Evolutionary conservation across 2,888 invertebrate species (phyloP), one percentile per base, ranked within the genome.

Genomic region (Dynastes hyllus): DNA sequence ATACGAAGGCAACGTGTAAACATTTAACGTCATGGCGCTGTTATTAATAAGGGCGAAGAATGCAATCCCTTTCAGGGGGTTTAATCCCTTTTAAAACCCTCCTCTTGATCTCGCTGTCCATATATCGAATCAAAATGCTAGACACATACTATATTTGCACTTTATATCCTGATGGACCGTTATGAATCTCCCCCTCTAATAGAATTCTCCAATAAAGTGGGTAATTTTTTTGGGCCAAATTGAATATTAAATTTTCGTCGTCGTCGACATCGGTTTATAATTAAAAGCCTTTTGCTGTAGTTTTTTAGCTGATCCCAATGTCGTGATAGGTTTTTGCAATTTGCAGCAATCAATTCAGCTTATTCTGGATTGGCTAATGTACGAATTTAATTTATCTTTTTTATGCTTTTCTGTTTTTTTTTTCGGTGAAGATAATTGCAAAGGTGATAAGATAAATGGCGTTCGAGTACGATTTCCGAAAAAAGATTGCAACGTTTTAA

Each of bases 111-210:
- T 55, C 55, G 32, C n/a, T n/a, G 13, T 73, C 58, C 58, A 61
- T 75, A 75, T n/a, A 61, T 61, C 66, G 73, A 78, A 78, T 78
- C 78, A 78, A 66, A 75, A 78, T 78, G 73, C 78, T 51, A 55
- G 78, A 29, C 75, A 66, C 78, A 78, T 66, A 63, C 71, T 71
- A 78, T 75, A 73, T 73, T 67, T 58, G 66, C 53, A 78, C 66
- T 78, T 78, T 66, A 78, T 78, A 75, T 61, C 50, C 61, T 78
- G 73, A 66, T 73, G 65, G 32, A 9, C 66, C 75, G 66, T 67
- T 55, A 27, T 32, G 61, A 16, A 40, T 71, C 51, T 69, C 51
- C 70, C 78, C 66, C 27, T 63, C 69, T 73, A 75, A 78, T 78
- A 75, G 78, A 78, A 73, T 78, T 75, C 66, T 6, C 51, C 40